A percentile compares a stretch with the other conserved stretches of the same genome.
Conservation (phyloP, 1,140 invertebrate species). For the Ptiloglossa arizonensis region DNA sequence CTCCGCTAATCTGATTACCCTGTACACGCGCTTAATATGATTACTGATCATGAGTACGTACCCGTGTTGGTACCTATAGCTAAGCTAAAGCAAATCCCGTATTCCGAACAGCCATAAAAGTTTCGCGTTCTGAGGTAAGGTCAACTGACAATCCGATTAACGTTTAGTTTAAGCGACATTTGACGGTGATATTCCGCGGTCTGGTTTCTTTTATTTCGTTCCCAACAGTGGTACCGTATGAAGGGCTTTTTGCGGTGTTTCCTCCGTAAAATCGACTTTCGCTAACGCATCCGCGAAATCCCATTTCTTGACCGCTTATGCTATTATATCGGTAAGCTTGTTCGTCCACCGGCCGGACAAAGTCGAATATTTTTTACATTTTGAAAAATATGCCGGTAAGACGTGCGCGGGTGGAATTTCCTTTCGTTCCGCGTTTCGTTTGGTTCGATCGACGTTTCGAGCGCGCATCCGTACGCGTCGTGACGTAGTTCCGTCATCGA, state of each 20-base stretch:
- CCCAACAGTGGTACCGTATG: no score
- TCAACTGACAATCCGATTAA: conserved; percentile 71
- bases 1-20: conserved; percentile 82
- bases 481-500: no score
- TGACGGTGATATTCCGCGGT: conserved; percentile 46
- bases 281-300: no score
- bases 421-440: no score
- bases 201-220: neutral
- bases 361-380: no score
- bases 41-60: conserved; percentile 82
- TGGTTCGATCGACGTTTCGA: no score
- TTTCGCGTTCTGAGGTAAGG: conserved; percentile 72
- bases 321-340: no score
- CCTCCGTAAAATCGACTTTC: neutral
- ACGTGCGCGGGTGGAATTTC: no score
- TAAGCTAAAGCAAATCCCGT: conserved; percentile 77
- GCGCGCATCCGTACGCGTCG: no score
- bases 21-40: conserved; percentile 82
- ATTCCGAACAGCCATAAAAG: conserved; percentile 79
- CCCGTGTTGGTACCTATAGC: conserved; percentile 78
- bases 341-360: no score
- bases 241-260: neutral
- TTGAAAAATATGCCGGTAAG: no score
- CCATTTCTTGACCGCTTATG: no score
- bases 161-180: conserved; percentile 57